Evolutionary conservation across 2,888 invertebrate genomes (phyloP), one percentile per base, ranked within the genome.

Genomic region (Stenolophus ochropezus): DNA sequence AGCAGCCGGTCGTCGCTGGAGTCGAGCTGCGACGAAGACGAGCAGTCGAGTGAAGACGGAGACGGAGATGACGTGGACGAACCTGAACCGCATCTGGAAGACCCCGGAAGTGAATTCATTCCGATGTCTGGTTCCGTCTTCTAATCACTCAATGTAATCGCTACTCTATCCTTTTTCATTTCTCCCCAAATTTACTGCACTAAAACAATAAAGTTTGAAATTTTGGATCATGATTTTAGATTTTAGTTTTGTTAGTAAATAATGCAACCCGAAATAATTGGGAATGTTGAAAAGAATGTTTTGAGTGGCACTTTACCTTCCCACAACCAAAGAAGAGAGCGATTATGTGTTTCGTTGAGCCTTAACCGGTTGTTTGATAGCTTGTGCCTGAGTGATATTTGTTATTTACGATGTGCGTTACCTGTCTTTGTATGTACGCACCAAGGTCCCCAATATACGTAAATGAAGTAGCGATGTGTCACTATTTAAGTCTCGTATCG

Each of bases 1-100:
- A 77, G 82, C 83, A 83, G 82, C 82, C 83, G 83, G 74, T 85
- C 85, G 84, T 85, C 85, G 85, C 84, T 84, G 85, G 85, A 85
- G 84, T 86, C 85, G 25, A 73, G 61, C 61, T 69, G 53, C 49
- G 79, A 81, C 58, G 81, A 71, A 76, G 81, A 61, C 49, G 73
- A 85, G 83, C 82, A 65, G 82, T 84, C 83, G 84, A 85, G 84
- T n/a, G 84, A 83, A 23, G 75, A 80, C 14, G 69, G 11, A 3
- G 77, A 69, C 16, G 53, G 69, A 87, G 86, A 86, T 86, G 88
- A 87, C 88, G 88, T 87, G 87, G 88, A 88, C 86, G 88, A 73
- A 49, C 14, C 8, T 11, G 73, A 49, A 47, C 23, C 49, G n/a
- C 75, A 56, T 21, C 18, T 75, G 4, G 21, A 73, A 21, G 49